A percentile compares a stretch with the other conserved stretches of the same genome.
Evolutionary conservation across 1,140 invertebrate genomes (phyloP).

Genomic region (Zaprionus kolodkinae): DNA sequence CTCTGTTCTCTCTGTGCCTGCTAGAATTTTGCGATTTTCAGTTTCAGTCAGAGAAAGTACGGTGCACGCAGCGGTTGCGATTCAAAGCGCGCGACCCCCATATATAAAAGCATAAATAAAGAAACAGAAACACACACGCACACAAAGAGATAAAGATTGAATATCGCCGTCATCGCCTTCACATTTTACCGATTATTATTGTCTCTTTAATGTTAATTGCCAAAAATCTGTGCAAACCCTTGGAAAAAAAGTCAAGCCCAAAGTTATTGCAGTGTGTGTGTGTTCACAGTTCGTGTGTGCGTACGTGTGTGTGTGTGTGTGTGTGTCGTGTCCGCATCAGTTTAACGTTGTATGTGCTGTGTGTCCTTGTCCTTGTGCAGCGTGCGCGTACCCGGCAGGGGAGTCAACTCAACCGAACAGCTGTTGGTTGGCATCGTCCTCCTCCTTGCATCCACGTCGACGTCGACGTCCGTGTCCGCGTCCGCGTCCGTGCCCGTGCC

Average conservation of each 20-base stretch:
- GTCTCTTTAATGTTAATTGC: not conserved
- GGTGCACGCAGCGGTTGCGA: constrained; percentile 72
- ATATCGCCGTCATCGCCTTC: constrained; percentile 22
- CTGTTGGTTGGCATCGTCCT: constrained; percentile 62
- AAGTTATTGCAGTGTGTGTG: not conserved
- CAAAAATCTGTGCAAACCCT: not conserved
- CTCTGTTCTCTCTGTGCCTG: constrained; percentile 51
- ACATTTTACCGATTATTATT: constrained; percentile 21
- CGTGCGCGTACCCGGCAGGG: constrained; percentile 44
- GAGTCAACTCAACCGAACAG: constrained; percentile 63
- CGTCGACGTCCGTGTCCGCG: constrained; percentile 32
- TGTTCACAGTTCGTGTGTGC: not conserved
- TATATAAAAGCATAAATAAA: constrained; percentile 44
- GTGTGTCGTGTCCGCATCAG: constrained; percentile 28
- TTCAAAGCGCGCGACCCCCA: constrained; percentile 46
- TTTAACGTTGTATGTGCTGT: not conserved
- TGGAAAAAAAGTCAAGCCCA: not conserved
- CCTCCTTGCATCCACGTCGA: constrained; percentile 5
- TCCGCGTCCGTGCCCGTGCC: constrained; percentile 29
- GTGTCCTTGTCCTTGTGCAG: constrained; percentile 81
- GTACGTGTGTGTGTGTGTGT: constrained; percentile 30
- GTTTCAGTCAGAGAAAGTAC: constrained; percentile 78
- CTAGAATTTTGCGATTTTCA: constrained; percentile 57
- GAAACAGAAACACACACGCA: constrained; percentile 19
- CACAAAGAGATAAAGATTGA: constrained; percentile 5